Percentiles rank a stretch among this genome's conserved stretches.
phyloP scores from a whole-genome alignment of 2,797 vertebrate genomes.

The Botia kubotai region DNA sequence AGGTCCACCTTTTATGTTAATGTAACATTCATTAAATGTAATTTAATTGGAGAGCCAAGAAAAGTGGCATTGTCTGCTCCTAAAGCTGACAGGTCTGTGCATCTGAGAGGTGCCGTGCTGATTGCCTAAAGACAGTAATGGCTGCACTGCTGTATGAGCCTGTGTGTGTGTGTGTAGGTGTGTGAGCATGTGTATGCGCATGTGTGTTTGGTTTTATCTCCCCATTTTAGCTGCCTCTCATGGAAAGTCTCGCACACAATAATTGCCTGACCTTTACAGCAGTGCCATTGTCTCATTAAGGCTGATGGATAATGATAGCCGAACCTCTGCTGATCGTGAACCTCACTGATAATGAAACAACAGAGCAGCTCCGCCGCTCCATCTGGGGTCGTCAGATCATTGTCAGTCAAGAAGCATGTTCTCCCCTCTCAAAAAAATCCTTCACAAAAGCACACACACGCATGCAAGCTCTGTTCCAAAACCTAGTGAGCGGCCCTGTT shows the following conservation, averaged over 20 bases:
- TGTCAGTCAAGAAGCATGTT: conserved; percentile 41
- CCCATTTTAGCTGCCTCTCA: conserved; percentile 64
- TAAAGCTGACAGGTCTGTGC: conserved; percentile 53
- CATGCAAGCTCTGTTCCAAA: neutral
- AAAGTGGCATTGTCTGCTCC: conserved; percentile 54
- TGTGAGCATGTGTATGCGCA: conserved; percentile 54
- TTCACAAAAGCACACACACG: conserved; percentile 7
- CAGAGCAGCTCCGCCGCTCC: conserved; percentile 74
- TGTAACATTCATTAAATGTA: conserved; percentile 58
- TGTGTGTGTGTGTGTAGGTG: conserved; percentile 58
- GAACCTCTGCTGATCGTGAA: conserved; percentile 90
- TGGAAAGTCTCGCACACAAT: conserved; percentile 93
- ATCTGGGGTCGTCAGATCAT: conserved; percentile 63
- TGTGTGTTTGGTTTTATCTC: conserved; percentile 77
- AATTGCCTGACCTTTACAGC: conserved; percentile 99
- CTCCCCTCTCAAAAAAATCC: conserved; percentile 40
- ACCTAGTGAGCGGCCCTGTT: too few relatives aligned
- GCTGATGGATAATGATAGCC: conserved; percentile 89
- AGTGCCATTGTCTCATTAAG: conserved; percentile 96
- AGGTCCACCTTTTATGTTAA: conserved; percentile 55
- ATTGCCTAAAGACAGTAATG: conserved; percentile 49
- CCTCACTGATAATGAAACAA: conserved; percentile 97
- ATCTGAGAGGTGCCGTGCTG: conserved; percentile 43
- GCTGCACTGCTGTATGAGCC: conserved; percentile 50
- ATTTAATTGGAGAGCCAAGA: conserved; percentile 58